Evolutionary conservation across 1,140 invertebrate genomes (phyloP).

Genomic region (Solenopsis invicta): DNA sequence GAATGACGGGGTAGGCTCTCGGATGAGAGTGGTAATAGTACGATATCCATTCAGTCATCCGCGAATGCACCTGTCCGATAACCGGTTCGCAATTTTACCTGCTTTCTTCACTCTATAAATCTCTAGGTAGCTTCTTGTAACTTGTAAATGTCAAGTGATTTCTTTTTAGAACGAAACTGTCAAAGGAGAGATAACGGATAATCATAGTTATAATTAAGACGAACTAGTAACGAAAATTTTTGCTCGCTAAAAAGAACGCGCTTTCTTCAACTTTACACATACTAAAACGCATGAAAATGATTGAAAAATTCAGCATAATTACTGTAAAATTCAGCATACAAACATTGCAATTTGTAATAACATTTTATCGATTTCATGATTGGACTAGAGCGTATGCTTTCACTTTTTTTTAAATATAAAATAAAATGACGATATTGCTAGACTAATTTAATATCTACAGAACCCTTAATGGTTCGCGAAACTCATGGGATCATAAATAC

Average conservation of each 20-base stretch:
- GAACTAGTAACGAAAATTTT: not conserved
- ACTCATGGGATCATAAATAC: not conserved
- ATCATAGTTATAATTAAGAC: not conserved
- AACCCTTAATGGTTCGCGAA: not conserved
- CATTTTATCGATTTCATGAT: not conserved
- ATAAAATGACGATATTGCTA: not conserved
- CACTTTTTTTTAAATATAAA: not conserved
- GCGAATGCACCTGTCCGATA: slow-evolving; percentile 38
- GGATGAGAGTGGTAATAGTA: slow-evolving; percentile 29
- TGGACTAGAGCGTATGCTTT: not conserved
- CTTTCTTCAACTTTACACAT: not conserved
- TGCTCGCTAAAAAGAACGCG: not conserved
- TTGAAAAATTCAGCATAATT: not conserved
- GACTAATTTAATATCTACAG: not conserved
- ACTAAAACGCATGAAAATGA: not conserved
- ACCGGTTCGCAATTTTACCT: slow-evolving; percentile 9
- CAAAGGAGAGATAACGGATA: not conserved
- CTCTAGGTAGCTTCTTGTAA: slow-evolving; percentile 14
- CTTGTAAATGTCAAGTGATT: not conserved
- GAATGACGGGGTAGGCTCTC: not conserved
- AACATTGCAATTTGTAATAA: no score
- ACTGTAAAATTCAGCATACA: no score
- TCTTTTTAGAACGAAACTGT: not conserved
- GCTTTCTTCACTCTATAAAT: slow-evolving; percentile 35
- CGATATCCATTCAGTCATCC: slow-evolving; percentile 30